Percentiles rank a stretch among this genome's conserved stretches.
phyloP scores from a whole-genome alignment of 35 echinoderm and acorn worm genomes.

The Holothuria glaberrima region DNA sequence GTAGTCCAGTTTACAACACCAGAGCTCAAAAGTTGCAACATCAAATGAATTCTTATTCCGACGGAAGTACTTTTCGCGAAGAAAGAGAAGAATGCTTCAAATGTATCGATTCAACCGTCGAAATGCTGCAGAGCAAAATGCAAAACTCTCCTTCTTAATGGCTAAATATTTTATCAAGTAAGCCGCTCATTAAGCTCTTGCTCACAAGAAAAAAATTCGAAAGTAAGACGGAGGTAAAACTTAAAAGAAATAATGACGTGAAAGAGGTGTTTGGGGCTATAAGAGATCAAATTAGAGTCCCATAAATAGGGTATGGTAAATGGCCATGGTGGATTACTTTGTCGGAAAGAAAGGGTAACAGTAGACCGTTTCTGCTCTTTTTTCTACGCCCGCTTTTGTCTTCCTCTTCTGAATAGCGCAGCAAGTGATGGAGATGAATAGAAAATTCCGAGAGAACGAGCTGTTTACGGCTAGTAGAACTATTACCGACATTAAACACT shows the following conservation, averaged over 20 bases:
- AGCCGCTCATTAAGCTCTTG: background rate
- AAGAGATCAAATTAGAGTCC: background rate
- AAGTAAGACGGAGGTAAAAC: too few relatives aligned
- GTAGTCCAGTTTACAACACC: too few relatives aligned
- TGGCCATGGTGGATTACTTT: background rate
- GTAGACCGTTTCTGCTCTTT: constrained; percentile 16
- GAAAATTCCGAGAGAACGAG: background rate
- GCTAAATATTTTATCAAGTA: too few relatives aligned
- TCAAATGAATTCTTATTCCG: too few relatives aligned
- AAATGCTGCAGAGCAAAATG: too few relatives aligned
- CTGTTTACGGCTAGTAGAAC: constrained; percentile 37
- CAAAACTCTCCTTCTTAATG: too few relatives aligned
- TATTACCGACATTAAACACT: constrained; percentile 33
- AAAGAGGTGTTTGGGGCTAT: background rate
- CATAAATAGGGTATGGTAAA: background rate
- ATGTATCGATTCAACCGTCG: too few relatives aligned
- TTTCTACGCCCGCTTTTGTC: background rate
- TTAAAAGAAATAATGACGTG: background rate
- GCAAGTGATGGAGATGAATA: background rate
- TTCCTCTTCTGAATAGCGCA: background rate
- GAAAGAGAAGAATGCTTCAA: too few relatives aligned
- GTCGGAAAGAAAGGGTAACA: constrained; percentile 11
- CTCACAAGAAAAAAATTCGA: background rate
- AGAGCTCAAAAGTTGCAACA: too few relatives aligned
- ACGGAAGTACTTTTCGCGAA: too few relatives aligned